Conservation (phyloP, 2,888 invertebrate species). For the Ormia ochracea region DNA sequence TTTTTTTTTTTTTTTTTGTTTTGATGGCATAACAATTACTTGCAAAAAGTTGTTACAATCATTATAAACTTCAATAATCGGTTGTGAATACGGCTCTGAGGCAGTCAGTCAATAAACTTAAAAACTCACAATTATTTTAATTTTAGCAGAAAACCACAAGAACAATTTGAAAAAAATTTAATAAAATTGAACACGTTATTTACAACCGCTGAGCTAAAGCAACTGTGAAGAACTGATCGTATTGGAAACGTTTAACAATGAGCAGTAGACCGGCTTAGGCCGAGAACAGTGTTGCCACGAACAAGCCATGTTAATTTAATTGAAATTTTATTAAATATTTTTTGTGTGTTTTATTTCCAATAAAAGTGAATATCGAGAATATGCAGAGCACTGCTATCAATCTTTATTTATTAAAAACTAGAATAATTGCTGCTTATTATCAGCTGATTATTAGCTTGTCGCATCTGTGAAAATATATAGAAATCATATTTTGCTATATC, state of each 20-base stretch:
- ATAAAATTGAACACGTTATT: neutral
- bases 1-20: neutral
- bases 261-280: neutral
- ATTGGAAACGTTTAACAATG: neutral
- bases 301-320: too few relatives aligned
- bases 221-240: constrained; percentile 49
- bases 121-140: constrained; percentile 32
- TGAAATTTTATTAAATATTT: too few relatives aligned
- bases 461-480: too few relatives aligned
- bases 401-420: too few relatives aligned
- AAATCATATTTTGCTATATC: too few relatives aligned
- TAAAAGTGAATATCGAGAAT: too few relatives aligned
- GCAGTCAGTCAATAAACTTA: neutral
- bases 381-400: too few relatives aligned
- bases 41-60: neutral
- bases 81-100: neutral
- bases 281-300: too few relatives aligned
- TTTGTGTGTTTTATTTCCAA: too few relatives aligned
- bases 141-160: neutral
- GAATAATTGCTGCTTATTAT: too few relatives aligned
- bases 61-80: neutral
- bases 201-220: constrained; percentile 43
- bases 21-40: neutral
- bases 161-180: neutral
- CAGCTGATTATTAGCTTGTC: too few relatives aligned